Conservation (phyloP, 1,140 invertebrate species). For the Papilio polytes region DNA sequence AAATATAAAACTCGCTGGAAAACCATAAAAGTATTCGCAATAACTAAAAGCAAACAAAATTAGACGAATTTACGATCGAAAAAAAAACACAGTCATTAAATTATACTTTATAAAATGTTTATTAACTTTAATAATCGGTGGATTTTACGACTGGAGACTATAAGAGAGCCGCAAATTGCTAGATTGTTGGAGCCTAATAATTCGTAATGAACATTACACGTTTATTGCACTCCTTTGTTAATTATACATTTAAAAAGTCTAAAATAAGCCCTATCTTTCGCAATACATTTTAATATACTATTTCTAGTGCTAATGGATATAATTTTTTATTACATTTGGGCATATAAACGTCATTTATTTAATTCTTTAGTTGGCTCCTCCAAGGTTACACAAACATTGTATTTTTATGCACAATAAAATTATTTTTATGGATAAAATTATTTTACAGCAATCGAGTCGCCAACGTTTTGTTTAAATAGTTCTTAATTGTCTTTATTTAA, state of each 20-base stretch:
- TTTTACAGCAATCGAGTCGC: neutral
- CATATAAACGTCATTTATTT: constrained; percentile 34
- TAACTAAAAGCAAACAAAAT: constrained; percentile 43
- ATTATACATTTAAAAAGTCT: constrained; percentile 33
- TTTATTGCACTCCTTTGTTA: constrained; percentile 25
- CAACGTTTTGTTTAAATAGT: neutral
- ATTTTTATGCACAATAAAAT: constrained; percentile 1
- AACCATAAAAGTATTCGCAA: constrained; percentile 16
- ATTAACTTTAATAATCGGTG: constrained; percentile 50
- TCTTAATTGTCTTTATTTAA: neutral
- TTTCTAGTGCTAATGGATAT: constrained; percentile 27
- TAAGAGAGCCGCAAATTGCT: constrained; percentile 41
- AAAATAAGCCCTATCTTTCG: neutral
- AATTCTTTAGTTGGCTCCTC: constrained; percentile 1
- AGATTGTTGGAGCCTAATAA: constrained; percentile 40
- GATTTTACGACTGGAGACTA: constrained; percentile 46
- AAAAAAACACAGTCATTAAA: constrained; percentile 48
- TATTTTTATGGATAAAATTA: neutral
- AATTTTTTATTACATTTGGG: constrained; percentile 31
- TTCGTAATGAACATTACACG: constrained; percentile 31
- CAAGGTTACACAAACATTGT: constrained; percentile 7
- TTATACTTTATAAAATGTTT: constrained; percentile 52
- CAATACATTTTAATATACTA: constrained; percentile 33
- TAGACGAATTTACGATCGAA: constrained; percentile 38
- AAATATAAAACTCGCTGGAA: neutral